A percentile compares a stretch with the other conserved stretches of the same genome.
Conservation (phyloP, 2,797 vertebrate species). For the Sebastiscus tertius region DNA sequence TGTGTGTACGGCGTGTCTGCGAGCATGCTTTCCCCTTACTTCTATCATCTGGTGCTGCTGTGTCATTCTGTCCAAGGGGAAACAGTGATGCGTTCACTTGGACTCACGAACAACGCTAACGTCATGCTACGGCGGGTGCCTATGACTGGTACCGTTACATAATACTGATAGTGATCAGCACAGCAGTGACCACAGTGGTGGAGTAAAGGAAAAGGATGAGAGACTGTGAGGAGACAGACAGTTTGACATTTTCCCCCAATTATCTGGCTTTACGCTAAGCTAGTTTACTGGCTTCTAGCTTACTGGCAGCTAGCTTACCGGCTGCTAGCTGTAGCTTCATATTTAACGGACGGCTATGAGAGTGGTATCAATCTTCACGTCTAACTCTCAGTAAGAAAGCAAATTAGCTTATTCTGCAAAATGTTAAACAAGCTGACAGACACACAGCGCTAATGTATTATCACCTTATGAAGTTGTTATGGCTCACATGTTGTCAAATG, state of each 20-base stretch:
- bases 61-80: conserved; percentile 50
- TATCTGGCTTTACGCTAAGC: not conserved
- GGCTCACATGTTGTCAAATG: not conserved
- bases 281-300: not conserved
- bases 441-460: not conserved
- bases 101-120: conserved; percentile 25
- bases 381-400: not conserved
- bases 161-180: conserved; percentile 54
- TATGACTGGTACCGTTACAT: conserved; percentile 50
- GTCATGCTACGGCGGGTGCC: conserved; percentile 34
- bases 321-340: not conserved
- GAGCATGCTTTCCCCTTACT: conserved; percentile 21
- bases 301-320: not conserved
- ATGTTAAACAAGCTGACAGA: not conserved
- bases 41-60: conserved; percentile 53
- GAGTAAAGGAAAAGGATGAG: conserved; percentile 6
- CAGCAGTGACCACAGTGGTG: conserved; percentile 41
- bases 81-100: conserved; percentile 59
- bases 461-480: not conserved
- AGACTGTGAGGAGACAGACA: conserved; percentile 10
- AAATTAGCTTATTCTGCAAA: not conserved
- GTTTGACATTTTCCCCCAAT: not conserved
- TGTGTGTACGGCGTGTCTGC: conserved; percentile 21
- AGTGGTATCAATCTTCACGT: not conserved
- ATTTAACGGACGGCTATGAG: not conserved